Percentiles rank a stretch among this genome's conserved stretches.
phyloP scores from a whole-genome alignment of 1,140 invertebrate species.

The Geopemphigus sp. region DNA sequence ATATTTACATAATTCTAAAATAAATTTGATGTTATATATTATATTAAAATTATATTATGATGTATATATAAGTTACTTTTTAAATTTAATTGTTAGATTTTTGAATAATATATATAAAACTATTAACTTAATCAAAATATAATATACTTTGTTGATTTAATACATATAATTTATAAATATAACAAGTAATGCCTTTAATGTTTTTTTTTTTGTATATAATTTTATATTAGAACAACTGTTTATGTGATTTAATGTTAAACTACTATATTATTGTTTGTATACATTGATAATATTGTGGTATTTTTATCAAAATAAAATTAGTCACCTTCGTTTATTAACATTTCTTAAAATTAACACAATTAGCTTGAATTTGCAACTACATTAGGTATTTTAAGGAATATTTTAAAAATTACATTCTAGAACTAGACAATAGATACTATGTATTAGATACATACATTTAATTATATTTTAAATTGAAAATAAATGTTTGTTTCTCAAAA shows the following conservation, averaged over 20 bases:
- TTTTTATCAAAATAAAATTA: no score
- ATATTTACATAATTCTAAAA: not conserved
- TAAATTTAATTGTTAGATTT: no score
- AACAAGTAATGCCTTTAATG: not conserved
- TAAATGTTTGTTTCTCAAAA: constrained; percentile 1
- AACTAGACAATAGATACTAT: not conserved
- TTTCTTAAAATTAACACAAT: not conserved
- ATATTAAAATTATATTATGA: not conserved
- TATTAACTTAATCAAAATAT: not conserved
- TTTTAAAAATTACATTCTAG: not conserved
- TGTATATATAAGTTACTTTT: not conserved
- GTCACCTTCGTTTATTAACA: no score
- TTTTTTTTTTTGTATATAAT: not conserved
- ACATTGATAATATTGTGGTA: not conserved
- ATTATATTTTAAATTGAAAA: not conserved
- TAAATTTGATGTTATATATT: not conserved
- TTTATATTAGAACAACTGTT: not conserved
- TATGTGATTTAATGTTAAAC: no score
- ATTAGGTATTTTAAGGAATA: not conserved
- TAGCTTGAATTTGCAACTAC: not conserved
- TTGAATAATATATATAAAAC: not conserved
- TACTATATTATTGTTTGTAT: not conserved
- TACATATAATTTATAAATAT: not conserved
- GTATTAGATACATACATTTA: not conserved
- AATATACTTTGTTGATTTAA: not conserved